Base-by-base conservation (phyloP, 2,888 invertebrate species). In the Mallateleia sp. region DNA sequence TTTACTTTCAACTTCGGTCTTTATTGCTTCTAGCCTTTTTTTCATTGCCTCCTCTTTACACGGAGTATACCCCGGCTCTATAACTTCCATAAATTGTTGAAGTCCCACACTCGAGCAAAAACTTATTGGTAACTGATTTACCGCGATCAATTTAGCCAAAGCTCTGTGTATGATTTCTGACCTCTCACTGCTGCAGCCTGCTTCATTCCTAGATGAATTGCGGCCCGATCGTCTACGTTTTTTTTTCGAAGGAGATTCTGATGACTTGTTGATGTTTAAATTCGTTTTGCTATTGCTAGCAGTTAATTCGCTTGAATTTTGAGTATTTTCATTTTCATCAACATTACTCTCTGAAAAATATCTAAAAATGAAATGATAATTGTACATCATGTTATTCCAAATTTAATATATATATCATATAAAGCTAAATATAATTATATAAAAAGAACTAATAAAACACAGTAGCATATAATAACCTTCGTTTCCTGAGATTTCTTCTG, bases 61-160 rank as follows among this genome's bases (percentile, higher is more conserved):
- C 14, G 60, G 60, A 60, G 34, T 18, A 60, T 60, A 60, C 14
- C 34, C 47, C 14, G 64, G 64, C 15, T 64, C 64, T 9, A 64
- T 47, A 47, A 22, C 47, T 24, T 64, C 24, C 64, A 64, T 64
- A 64, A 64, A n/a, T 22, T 22, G n/a, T 64, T 15, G 20, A 64
- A 64, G 47, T 20, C 64, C 64, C 8, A 38, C 25, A 22, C 64
- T 64, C n/a, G 38, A 38, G 25, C 38, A 20, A 22, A 64, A 64
- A 38, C 42, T 38, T 5, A 64, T 8, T 38, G 64, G 64, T 25
- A 64, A 22, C 24, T 64, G 64, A 64, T 64, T 64, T 4, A 64
- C 25, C 7, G 64, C 64, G 47, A 64, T 64, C 47, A 64, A 15
- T 47, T 38, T 38, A 1, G 64, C 64, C 14, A 64, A 18, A 47